phyloP scores from a whole-genome alignment of 1,140 invertebrate species.

The Plectus sambesii region DNA sequence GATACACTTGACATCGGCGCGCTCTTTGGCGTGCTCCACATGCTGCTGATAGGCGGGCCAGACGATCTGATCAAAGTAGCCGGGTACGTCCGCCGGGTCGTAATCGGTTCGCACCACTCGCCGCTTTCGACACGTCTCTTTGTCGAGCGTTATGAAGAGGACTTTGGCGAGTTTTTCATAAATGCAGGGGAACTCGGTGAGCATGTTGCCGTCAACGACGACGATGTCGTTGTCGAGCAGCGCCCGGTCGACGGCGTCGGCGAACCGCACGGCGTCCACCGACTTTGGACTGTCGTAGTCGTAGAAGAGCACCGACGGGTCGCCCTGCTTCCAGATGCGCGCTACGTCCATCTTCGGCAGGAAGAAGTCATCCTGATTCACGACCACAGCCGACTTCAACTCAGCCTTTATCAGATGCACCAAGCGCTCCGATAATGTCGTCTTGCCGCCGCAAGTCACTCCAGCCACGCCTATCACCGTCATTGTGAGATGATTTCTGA shows the following conservation, averaged over 20 bases:
- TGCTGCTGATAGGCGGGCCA: conserved; percentile 25
- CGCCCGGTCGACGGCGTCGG: conserved; percentile 7
- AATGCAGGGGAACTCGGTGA: conserved; percentile 21
- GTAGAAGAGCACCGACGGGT: conserved; percentile 14
- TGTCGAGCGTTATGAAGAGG: conserved; percentile 21
- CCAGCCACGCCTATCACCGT: too few species aligned
- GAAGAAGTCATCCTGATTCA: conserved; percentile 25
- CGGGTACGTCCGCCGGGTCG: conserved; percentile 21
- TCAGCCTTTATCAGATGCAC: conserved; percentile 1
- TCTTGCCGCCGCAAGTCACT: too few species aligned
- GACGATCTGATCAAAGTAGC: conserved; percentile 18
- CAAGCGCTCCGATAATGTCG: too few species aligned
- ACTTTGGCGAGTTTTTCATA: conserved; percentile 12
- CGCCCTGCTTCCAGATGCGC: not conserved
- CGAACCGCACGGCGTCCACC: not conserved
- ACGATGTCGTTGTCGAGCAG: conserved; percentile 12
- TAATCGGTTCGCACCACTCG: conserved; percentile 6
- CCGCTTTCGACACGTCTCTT: conserved; percentile 13
- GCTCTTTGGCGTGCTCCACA: conserved; percentile 12
- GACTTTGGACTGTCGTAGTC: conserved; percentile 14
- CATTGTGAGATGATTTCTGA: too few species aligned
- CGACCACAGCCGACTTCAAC: conserved; percentile 11
- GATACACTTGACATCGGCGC: conserved; percentile 8
- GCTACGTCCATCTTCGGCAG: conserved; percentile 7
- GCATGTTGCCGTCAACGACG: conserved; percentile 27